Evolutionary conservation across 2,888 invertebrate genomes (phyloP).

Genomic region (Catocala sponsa): DNA sequence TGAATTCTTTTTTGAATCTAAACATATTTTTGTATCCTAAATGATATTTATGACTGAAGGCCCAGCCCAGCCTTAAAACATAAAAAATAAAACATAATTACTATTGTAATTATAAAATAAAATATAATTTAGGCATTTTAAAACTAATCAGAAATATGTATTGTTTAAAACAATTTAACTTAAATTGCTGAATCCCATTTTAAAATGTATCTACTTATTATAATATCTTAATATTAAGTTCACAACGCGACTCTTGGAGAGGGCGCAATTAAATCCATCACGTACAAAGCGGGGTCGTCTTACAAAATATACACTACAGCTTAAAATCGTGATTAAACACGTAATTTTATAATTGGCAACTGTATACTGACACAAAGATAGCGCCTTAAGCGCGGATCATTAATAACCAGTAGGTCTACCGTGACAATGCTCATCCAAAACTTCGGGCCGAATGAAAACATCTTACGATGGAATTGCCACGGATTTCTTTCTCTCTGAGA

Average conservation of each 20-base stretch:
- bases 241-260: constrained; percentile 28
- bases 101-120: background rate
- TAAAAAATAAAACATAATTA: background rate
- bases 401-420: too few species aligned
- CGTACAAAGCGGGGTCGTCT: constrained; percentile 12
- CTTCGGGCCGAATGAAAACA: too few species aligned
- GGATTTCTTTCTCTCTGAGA: too few species aligned
- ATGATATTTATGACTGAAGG: constrained; percentile 23
- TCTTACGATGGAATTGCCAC: too few species aligned
- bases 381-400: too few species aligned
- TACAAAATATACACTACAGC: constrained; percentile 7
- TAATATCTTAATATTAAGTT: constrained; percentile 3
- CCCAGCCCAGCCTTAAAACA: constrained; percentile 23
- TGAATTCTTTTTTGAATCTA: constrained; percentile 25
- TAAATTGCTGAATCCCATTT: too few species aligned
- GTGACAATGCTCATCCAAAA: too few species aligned
- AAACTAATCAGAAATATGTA: too few species aligned
- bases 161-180: too few species aligned
- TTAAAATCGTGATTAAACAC: background rate
- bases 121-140: background rate
- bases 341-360: constrained; percentile 3
- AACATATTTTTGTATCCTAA: constrained; percentile 19
- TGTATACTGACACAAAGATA: background rate
- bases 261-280: constrained; percentile 3
- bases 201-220: too few species aligned